Conservation (phyloP, 1,140 invertebrate species). For the Meloidogyne exigua region DNA sequence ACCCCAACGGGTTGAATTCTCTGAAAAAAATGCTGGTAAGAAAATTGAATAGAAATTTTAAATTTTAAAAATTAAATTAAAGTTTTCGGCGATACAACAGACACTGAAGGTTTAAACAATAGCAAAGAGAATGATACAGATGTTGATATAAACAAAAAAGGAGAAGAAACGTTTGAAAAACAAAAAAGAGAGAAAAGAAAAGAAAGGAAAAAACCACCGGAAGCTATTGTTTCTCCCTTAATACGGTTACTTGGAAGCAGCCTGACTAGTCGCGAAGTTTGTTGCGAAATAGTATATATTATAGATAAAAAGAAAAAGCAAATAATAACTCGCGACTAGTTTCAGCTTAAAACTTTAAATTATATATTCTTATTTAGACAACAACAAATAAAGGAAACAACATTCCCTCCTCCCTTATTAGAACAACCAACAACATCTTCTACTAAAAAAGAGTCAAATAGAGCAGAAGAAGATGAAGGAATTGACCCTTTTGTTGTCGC, state of each 20-base stretch:
- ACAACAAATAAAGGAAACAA: constrained; percentile 10
- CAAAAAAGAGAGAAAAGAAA: not conserved
- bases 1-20: constrained; percentile 44
- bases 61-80: constrained; percentile 9
- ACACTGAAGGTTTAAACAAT: not conserved
- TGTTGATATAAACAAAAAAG: not conserved
- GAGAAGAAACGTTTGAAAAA: not conserved
- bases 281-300: no score
- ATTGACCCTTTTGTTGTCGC: constrained; percentile 45
- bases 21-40: constrained; percentile 54
- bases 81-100: constrained; percentile 13
- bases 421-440: not conserved
- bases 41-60: not conserved
- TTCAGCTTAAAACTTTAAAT: no score
- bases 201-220: not conserved
- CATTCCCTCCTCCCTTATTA: not conserved
- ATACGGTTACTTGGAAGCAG: not conserved
- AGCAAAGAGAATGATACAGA: not conserved
- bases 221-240: constrained; percentile 15
- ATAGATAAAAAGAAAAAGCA: no score
- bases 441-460: not conserved
- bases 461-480: not conserved
- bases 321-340: no score
- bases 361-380: not conserved
- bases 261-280: not conserved